Percentiles rank a stretch among this genome's conserved stretches.
Conservation (phyloP, 1,140 invertebrate species). For the Temnothorax nylanderi region DNA sequence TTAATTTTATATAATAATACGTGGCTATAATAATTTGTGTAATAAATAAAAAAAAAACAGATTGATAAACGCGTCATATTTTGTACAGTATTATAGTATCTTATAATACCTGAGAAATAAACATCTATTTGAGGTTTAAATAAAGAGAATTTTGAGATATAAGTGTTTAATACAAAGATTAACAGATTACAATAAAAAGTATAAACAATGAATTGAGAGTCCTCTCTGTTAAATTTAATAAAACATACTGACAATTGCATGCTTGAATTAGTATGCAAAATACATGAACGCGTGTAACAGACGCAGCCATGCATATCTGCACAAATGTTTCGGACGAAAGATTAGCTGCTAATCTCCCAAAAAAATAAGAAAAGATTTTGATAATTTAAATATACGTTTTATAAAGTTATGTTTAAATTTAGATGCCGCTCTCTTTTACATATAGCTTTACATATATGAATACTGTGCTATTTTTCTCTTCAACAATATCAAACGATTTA, state of each 20-base stretch:
- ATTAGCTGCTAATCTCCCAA: background rate
- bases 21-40: background rate
- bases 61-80: conserved; percentile 8
- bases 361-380: background rate
- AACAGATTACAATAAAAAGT: conserved; percentile 9
- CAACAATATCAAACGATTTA: conserved; percentile 43
- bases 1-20: conserved; percentile 9
- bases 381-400: conserved; percentile 9
- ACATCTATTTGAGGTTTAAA: conserved; percentile 57
- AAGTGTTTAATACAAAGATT: conserved; percentile 30
- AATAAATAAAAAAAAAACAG: conserved; percentile 30
- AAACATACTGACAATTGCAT: background rate
- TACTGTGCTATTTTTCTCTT: conserved; percentile 13
- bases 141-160: conserved; percentile 16
- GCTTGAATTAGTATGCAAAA: conserved; percentile 6
- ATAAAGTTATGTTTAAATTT: conserved; percentile 46
- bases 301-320: background rate
- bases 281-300: background rate
- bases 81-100: conserved; percentile 26
- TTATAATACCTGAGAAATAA: conserved; percentile 38
- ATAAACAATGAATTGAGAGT: background rate
- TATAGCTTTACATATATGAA: conserved; percentile 50
- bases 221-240: conserved; percentile 13
- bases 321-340: background rate
- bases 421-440: background rate